Base-by-base conservation (phyloP, 2,797 vertebrate species). In the Paguma larvata region DNA sequence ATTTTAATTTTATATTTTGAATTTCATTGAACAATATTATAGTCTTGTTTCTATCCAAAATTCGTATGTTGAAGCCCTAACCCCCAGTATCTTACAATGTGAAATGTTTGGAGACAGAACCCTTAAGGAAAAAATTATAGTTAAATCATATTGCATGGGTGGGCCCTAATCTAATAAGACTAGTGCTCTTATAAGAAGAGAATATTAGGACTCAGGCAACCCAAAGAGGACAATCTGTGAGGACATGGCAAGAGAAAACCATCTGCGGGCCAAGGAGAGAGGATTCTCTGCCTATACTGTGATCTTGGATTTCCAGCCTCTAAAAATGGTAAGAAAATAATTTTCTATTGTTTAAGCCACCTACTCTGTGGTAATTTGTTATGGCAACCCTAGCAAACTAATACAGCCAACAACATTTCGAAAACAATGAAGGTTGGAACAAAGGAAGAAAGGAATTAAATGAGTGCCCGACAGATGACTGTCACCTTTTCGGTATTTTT, bases 361-460 rank as follows among this genome's bases (percentile, higher is more conserved):
- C 32, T 1, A 70, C 46, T 34, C 9, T 46, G 14, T 48, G 6
- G 7, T 15, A 70, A 53, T 89, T 56, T 96, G 27, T 88, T 84
- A 59, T 67, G 27, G 27, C 15, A 83, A 21, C 3, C 23, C 1
- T 46, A 62, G 8, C 41, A 85, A 59, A 93, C 18, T 27, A 91
- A 93, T 15, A 56, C 12, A 85, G 5, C 32, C 67, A 91, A 75
- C 19, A 63, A 34, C 11, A 78, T 23, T 92, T 78, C 83, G 27
- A 90, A 87, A 90, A 14, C 4, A 88, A 44, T 18, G 30, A 63
- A 53, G 12, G 15, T 34, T 8, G 9, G 27, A 86, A 94, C 34
- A 92, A 87, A 84, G 25, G 19, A 87, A 83, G 48, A 53, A 88
- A 73, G n/a, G 23, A 79, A 93, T 68, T 62, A 65, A 90, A 88